Base-by-base conservation (phyloP, 2,113 vertebrate genomes). In the Microtus montanus region DNA sequence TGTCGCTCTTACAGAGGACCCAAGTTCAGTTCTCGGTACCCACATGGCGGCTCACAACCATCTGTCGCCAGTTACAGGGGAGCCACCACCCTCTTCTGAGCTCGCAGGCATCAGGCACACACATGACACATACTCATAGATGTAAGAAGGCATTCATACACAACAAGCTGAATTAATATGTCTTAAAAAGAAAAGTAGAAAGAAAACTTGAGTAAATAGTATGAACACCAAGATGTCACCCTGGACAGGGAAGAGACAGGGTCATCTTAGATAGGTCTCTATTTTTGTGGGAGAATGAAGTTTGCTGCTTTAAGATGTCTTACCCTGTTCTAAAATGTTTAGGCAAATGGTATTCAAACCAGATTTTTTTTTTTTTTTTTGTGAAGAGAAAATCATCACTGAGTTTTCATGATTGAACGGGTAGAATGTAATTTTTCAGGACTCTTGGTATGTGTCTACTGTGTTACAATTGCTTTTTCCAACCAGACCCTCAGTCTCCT, bases 221-320 rank as follows among this genome's bases (percentile, higher is more conserved):
- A 38, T 41, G 41, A 64, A 64, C 82, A 87, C 79, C 19, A 47
- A 75, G 38, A 64, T 66, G 3, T 41, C 47, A 64, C n/a, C 11
- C 28, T 61, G 38, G 15, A 63, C 35, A 30, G 11, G n/a, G 30
- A 83, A 30, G 70, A 94, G 52, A 38, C 28, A 64, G 58, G 24
- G 19, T 83, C 30, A 68, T n/a, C n/a, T 83, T 93, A 7, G 1
- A 91, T 41, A 73, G 82, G n/a, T 49, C 64, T 70, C 2, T 52
- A 3, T 79, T 88, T 96, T 91, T 88, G 49, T 64, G 26, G 14
- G 26, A 15, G 13, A 58, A 24, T 35, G 28, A n/a, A 33, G n/a
- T 89, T 93, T 80, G 26, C 17, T 90, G 4, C 93, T 78, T 41
- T 95, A 80, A 91, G 78, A 58, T 58, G 35, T 92, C 91, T 86